Conservation (phyloP, 2,113 vertebrate genomes). For the Picathartes gymnocephalus region DNA sequence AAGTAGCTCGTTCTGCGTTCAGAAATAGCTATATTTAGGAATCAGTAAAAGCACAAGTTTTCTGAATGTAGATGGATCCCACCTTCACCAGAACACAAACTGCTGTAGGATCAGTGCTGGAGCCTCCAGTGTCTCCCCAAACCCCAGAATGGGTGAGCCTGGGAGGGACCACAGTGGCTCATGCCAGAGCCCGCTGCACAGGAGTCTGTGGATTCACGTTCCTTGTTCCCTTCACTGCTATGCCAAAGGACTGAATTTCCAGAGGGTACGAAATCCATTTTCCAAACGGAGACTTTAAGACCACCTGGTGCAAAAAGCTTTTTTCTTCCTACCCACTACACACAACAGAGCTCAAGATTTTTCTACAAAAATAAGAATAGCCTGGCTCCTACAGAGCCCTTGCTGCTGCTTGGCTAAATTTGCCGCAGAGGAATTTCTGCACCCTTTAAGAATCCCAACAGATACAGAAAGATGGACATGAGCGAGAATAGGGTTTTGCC, state of each 20-base stretch:
- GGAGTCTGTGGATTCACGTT: fast-evolving
- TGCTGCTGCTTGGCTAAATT: not conserved
- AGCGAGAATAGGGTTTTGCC: not conserved
- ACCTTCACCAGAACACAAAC: not conserved
- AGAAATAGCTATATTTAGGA: not conserved
- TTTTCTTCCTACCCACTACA: not conserved
- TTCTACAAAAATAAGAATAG: not conserved
- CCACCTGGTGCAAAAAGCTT: not conserved
- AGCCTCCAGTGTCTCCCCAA: not conserved
- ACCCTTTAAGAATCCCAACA: not conserved
- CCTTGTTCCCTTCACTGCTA: not conserved
- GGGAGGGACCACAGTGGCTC: not conserved
- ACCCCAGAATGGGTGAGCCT: not conserved
- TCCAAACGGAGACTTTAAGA: not conserved
- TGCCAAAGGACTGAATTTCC: not conserved
- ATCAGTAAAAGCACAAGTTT: not conserved
- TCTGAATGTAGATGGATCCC: not conserved
- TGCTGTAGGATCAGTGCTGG: not conserved
- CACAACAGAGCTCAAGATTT: not conserved
- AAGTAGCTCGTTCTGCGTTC: not conserved
- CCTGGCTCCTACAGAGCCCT: not conserved
- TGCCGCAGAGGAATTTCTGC: not conserved
- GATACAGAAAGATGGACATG: not conserved
- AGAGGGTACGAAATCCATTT: not conserved
- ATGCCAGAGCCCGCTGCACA: not conserved